Evolutionary conservation across 1,140 invertebrate species (phyloP), one percentile per base, ranked within the genome.

Genomic region (Tribolium castaneum): DNA sequence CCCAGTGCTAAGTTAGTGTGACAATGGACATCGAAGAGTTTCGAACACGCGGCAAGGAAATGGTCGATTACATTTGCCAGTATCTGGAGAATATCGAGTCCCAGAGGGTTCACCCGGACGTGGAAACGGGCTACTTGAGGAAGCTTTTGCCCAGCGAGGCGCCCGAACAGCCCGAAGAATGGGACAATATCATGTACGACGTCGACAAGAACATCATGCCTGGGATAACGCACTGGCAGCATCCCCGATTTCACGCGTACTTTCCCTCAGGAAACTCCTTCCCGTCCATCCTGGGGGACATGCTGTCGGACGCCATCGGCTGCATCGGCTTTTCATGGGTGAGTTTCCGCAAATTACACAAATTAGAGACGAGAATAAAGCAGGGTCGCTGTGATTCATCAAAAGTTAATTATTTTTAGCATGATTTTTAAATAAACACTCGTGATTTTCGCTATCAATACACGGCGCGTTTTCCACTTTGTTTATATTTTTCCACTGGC

Each of bases 191-290:
- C 73, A 94, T 98, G 91, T 89, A 90, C 78, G 97, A 98, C 86
- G 92, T 98, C 12, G 95, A 98, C 81, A 88, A 89, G 35, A 94
- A 94, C 86, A 97, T 98, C 77, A 97, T 98, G 95, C 95, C 95
- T 9, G 97, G 97, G 45, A 92, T 96, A 56, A 97, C 96, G 0
- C 97, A 99, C 85, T 99, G 97, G 97, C 96, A 98, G 87, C 97
- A 98, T 90, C 96, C 97, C 1, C 89, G 94, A 76, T 99, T 98
- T 85, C 96, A 98, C 85, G 97, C 97, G 0, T 99, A 98, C 87
- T 98, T 99, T 86, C 97, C 97, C 2, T 92, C 96, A 0, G 97
- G 96, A 10, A 97, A 97, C 87, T 97, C 95, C 0, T 98, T 93
- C 85, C 96, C 97, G 0, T 97, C 97, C 1, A 95, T 98, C 49